Base-by-base conservation (phyloP, 1,140 invertebrate species). In the Saccostrea echinata region DNA sequence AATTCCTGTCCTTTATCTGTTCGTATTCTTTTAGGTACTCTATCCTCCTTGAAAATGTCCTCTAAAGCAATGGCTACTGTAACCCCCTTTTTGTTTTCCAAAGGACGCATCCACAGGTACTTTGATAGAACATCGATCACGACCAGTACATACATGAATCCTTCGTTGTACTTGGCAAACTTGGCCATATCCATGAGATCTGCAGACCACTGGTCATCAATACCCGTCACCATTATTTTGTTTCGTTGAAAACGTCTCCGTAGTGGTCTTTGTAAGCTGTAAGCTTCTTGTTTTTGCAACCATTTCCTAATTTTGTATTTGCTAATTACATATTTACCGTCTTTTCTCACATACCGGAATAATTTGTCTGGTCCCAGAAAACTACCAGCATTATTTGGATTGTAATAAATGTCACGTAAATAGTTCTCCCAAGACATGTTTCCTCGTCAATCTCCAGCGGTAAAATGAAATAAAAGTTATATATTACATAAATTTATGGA, bases 141-240 rank as follows among this genome's bases (percentile, higher is more conserved):
- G 16, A 83, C 53, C 16, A 86, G 76, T 18, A 85, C 11, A n/a
- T 81, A 52, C 21, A 57, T 35, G 53, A 84, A 80, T 21, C 64
- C 83, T 33, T 84, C 21, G 64, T 43, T 88, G 9, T 85, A 43
- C 3, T 52, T 68, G 24, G 76, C 55, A 80, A 85, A 88, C 35
- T 88, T 88, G 76, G 61, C 51, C 84, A 88, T 88, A 52, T 88
- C 84, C 87, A 88, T 85, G 8, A 85, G 76, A 64, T 88, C 88
- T 0, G 27, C 84, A 76, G 76, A 27, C 84, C 81, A 86, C 4
- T 88, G 80, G 55, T 88, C 88, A 21, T 88, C 84, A n/a, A 86
- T 88, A 4, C 80, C 88, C 4, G 84, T 86, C 13, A 84, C 57
- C 11, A 86, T 82, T 6, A 84, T 52, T 16, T 55, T 86, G n/a